Base-by-base conservation (phyloP, 2,797 vertebrate genomes). In the Lophotriccus pileatus region DNA sequence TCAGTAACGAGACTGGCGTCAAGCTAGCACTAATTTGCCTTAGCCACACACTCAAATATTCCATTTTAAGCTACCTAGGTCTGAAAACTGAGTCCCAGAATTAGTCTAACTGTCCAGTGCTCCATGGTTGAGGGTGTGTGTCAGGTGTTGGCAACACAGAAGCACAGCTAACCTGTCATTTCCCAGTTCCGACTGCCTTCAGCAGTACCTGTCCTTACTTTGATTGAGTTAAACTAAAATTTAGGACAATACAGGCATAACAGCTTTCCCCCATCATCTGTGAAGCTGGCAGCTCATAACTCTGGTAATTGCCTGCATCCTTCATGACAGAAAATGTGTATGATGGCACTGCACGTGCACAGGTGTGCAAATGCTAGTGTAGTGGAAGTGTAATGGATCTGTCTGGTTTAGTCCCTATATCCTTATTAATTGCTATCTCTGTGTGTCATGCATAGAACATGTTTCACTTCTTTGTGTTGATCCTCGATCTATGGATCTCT, bases 381-480 rank as follows among this genome's bases (percentile, higher is more conserved):
- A 2, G 32, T 52, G 50, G 28, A 52, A 58, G 30, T 27, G 27
- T 59, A 68, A 82, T 70, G 67, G 14, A 30, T 75, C 58, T 66
- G n/a, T 3, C 49, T 87, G 46, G 8, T 77, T 77, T 76, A 64
- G 46, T 62, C 27, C 43, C n/a, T 37, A n/a, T 58, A 50, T 34
- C 58, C 30, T 94, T 85, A 87, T 84, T 68, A 19, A 41, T 82
- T 90, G 52, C 67, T 88, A 30, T 91, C 73, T 77, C 41, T 72
- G 34, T 52, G 68, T 78, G 78, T 85, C 81, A 73, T 0, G 0
- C 46, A 56, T 21, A 36, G 37, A 89, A 36, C 6, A 4, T 46
- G 85, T 72, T 92, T 84, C 72, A 44, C 32, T 81, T 78, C 84
- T 87, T 95, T 89, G 81, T 66, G 83, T 89, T 81, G 49, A 49